Evolutionary conservation across 2,113 vertebrate genomes (phyloP), one percentile per base, ranked within the genome.

Genomic region (Myotis brandtii): DNA sequence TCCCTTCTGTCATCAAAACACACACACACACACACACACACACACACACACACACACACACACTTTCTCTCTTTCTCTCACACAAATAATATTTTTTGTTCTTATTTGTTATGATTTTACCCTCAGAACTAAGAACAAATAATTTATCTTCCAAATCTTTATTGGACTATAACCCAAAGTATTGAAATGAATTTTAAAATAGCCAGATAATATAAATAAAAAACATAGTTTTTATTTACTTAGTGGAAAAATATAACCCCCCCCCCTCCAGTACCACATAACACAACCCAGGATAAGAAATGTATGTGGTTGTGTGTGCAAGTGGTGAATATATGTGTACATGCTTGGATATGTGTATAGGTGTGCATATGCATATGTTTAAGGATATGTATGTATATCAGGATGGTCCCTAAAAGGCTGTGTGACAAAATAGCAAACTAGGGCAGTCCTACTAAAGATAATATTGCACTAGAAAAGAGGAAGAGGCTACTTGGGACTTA

Each of bases 101-200:
- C n/a, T 66, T n/a, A 18, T 81, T 85, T 89, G 89, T 56, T 75
- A 11, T 67, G 34, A 12, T 76, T 87, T 77, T 93, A 48, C 67
- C 21, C 20, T 88, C 77, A 23, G 66, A 83, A 69, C 5, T 62
- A 89, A 72, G 75, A 62, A 2, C 50, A 59, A 73, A n/a, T 43
- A 66, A 89, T 23, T 59, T 88, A 9, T 14, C 13, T 82, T 92
- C 13, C 1, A 32, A 13, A 52, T 66, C n/a, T 86, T 46, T 69
- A 75, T 25, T 50, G 34, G 3, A 89, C 8, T 66, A 23, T 70
- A 50, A 75, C n/a, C 5, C 75, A 86, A 95, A 72, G 0, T 56
- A 70, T 48, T 48, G 27, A 52, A 73, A 80, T 73, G 52, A 50
- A 62, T 59, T 83, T 23, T 13, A 50, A 59, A 73, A 34, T 79